These are phyloP conservation scores for Psilopsiagon aymara DNA, from an alignment of 2,113 vertebrate species.

Conservation along the genomic window DNA sequence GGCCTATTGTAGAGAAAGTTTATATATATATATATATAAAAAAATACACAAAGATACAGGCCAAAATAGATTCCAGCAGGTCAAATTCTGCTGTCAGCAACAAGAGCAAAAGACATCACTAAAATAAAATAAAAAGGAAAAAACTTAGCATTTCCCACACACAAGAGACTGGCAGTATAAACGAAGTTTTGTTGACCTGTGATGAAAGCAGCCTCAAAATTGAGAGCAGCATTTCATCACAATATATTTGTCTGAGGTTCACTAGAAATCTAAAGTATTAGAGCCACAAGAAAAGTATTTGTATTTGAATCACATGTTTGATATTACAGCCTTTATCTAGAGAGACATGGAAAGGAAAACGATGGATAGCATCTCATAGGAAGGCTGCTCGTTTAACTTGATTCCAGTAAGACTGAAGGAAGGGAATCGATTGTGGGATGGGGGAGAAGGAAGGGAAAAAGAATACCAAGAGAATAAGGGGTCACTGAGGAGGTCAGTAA, in stretches of 20 bases:
- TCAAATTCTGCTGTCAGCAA: conserved; percentile 83
- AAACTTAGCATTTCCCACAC: conserved; percentile 78
- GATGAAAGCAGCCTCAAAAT: conserved; percentile 45
- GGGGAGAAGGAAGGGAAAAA: neutral
- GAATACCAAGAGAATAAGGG: neutral
- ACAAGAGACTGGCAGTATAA: conserved; percentile 79
- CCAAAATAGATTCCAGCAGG: conserved; percentile 83
- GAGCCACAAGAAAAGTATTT: conserved; percentile 12
- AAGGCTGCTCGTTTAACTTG: neutral
- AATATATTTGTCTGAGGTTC: conserved; percentile 63
- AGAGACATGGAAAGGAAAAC: neutral
- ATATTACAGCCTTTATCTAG: neutral
- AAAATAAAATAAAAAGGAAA: conserved; percentile 68
- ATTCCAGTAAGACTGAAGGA: neutral
- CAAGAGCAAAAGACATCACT: conserved; percentile 81
- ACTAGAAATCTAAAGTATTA: neutral
- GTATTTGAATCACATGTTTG: neutral
- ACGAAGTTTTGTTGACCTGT: conserved; percentile 81
- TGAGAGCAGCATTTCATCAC: conserved; percentile 53
- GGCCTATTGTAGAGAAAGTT: conserved; percentile 81
- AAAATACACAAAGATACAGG: conserved; percentile 97
- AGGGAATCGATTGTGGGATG: neutral
- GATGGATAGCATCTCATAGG: neutral
- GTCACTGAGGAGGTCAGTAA: neutral
- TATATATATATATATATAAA: conserved; percentile 66